Base-by-base conservation (phyloP, 1,140 invertebrate genomes). In the Tyrophagus putrescentiae region DNA sequence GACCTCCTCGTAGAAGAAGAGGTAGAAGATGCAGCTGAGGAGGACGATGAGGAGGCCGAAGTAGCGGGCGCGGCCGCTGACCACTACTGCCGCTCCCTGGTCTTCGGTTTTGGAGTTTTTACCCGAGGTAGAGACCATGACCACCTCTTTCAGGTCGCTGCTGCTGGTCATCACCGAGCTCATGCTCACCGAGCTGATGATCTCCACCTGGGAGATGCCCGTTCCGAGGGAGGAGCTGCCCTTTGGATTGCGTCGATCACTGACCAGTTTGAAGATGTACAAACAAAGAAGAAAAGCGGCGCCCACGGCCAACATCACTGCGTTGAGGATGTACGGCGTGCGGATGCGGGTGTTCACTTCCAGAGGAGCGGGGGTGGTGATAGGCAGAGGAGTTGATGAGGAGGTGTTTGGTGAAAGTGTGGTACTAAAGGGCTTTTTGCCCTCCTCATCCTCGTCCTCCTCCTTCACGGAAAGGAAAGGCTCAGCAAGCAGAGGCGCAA, bases 1-100 rank as follows among this genome's bases (percentile, higher is more conserved):
- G 6, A 57, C 56, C 44, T 57, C 56, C 27, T 57, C 56, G 32
- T 33, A 57, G 32, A 57, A 57, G 32, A 57, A 57, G 16, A 57
- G 28, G 32, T 57, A 57, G 29, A 57, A 57, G 6, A 57, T n/a
- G n/a, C 33, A 57, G 16, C n/a, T 41, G 18, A 57, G n/a, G 9
- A 57, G 5, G 25, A 57, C 32, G 16, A 57, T 57, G 16, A 21
- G 13, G 18, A 25, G 31, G 45, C 45, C 45, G 31, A 48, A 48
- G 31, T 48, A 48, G 13, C 18, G 7, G 9, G 18, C 45, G 9
- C 45, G 45, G 23, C 21, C 7, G 21, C 18, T 48, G 31, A 48
- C 18, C 7, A 48, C 18, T 29, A 48, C 18, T 18, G 45, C 23
- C 18, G 23, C 7, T 7, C 18, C 7, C 9, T 48, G 7, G 18